These are phyloP conservation scores for Nezara viridula DNA, from an alignment of 2,888 invertebrate genomes.

Conservation along the genomic window DNA sequence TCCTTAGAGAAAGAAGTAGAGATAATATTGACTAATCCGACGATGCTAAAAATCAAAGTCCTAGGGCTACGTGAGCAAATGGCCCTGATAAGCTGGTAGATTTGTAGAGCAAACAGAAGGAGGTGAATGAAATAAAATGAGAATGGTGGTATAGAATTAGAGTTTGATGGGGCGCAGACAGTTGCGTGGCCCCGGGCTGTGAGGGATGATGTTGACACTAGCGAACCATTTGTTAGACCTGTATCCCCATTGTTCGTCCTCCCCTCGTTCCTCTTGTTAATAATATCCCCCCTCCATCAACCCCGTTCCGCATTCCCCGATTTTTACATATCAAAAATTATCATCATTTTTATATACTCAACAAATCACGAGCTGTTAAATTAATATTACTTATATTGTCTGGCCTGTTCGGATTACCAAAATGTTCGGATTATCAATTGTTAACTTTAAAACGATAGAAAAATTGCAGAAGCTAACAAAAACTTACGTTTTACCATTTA, in stretches of 20 bases:
- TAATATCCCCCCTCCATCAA: background rate
- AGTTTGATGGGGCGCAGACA: constrained; percentile 40
- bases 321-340: constrained; percentile 12
- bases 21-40: too few species aligned
- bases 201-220: constrained; percentile 40
- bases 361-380: background rate
- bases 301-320: background rate
- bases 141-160: constrained; percentile 30
- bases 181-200: background rate
- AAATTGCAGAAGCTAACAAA: too few species aligned
- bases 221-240: constrained; percentile 30
- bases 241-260: background rate
- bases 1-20: too few species aligned
- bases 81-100: background rate
- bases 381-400: too few species aligned
- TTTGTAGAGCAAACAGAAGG: background rate
- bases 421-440: too few species aligned
- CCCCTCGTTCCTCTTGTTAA: constrained; percentile 32
- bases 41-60: too few species aligned
- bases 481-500: too few species aligned
- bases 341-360: background rate
- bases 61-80: background rate
- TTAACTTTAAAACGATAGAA: too few species aligned
- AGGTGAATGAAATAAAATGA: constrained; percentile 19
- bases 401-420: too few species aligned